phyloP scores from a whole-genome alignment of 2,113 vertebrate genomes.

The Procavia capensis region DNA sequence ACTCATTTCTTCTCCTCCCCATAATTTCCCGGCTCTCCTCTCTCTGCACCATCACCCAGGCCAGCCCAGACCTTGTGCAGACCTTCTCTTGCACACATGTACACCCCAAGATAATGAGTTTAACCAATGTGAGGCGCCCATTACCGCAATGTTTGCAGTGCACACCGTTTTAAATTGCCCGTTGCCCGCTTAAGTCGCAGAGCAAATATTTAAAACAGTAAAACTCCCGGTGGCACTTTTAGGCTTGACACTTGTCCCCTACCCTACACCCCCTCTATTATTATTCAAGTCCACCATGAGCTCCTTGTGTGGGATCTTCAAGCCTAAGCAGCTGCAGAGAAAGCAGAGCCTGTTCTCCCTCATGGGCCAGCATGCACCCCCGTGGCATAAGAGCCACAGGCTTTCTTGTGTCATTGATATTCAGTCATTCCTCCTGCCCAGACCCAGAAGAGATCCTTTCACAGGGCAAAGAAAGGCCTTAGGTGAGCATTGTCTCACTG shows the following conservation, averaged over 20 bases:
- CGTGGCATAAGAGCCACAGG: background rate
- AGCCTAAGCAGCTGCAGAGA: background rate
- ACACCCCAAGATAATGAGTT: constrained; percentile 51
- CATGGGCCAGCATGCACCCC: background rate
- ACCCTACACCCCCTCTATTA: constrained; percentile 44
- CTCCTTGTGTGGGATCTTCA: background rate
- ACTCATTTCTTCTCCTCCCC: background rate
- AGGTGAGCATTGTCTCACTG: background rate
- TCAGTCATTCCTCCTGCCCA: background rate
- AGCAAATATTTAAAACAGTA: constrained; percentile 73
- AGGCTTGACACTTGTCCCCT: constrained; percentile 47
- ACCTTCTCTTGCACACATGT: background rate
- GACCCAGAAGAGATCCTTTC: background rate
- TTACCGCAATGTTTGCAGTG: constrained; percentile 57
- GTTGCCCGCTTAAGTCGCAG: background rate
- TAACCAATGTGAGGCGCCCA: constrained; percentile 22
- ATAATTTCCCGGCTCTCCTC: background rate
- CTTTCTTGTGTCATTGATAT: background rate
- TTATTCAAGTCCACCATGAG: background rate
- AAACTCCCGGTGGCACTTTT: constrained; percentile 46
- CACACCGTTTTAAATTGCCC: constrained; percentile 62
- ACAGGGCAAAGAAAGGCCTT: background rate
- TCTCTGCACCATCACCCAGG: background rate
- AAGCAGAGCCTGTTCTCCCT: background rate
- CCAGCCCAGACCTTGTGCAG: background rate